These are phyloP conservation scores for Erebia palarica DNA, from an alignment of 2,888 invertebrate species.

Conservation along the genomic window DNA sequence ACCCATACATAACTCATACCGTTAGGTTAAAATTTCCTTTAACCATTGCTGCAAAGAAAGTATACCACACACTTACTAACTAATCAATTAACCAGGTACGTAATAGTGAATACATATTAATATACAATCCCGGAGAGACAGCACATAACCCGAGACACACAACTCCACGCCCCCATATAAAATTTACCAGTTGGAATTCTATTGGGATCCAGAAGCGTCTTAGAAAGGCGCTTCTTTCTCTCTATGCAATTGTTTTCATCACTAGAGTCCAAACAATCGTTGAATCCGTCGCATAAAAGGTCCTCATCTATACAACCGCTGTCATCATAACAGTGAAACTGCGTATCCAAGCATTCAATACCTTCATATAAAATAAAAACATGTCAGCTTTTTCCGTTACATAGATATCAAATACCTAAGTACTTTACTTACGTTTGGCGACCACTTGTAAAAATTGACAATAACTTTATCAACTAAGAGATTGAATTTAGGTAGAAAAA, in stretches of 20 bases:
- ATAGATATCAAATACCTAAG: too few relatives aligned
- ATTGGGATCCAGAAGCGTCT: slow-evolving; percentile 42
- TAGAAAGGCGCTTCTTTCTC: slow-evolving; percentile 65
- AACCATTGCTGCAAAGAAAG: slow-evolving; percentile 2
- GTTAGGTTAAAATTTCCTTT: slow-evolving; percentile 1
- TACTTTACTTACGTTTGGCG: slow-evolving; percentile 10
- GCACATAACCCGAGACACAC: slow-evolving; percentile 33
- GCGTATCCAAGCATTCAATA: slow-evolving; percentile 66
- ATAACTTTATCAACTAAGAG: slow-evolving; percentile 8
- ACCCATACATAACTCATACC: not conserved
- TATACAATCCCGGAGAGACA: slow-evolving; percentile 19
- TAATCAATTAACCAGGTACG: not conserved
- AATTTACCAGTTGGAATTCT: slow-evolving; percentile 36
- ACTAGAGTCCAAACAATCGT: slow-evolving; percentile 84
- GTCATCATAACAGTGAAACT: slow-evolving; percentile 81
- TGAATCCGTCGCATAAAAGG: slow-evolving; percentile 82
- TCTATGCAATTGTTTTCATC: slow-evolving; percentile 84
- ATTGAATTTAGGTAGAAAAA: slow-evolving; percentile 33
- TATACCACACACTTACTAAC: not conserved
- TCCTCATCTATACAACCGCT: slow-evolving; percentile 83
- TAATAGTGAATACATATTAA: not conserved
- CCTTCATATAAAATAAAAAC: slow-evolving; percentile 60
- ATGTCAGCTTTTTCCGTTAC: slow-evolving; percentile 4
- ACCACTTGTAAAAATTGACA: not conserved
- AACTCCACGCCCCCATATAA: slow-evolving; percentile 22